Evolutionary conservation across 1,140 invertebrate genomes (phyloP).

Genomic region (Zaprionus camerounensis): DNA sequence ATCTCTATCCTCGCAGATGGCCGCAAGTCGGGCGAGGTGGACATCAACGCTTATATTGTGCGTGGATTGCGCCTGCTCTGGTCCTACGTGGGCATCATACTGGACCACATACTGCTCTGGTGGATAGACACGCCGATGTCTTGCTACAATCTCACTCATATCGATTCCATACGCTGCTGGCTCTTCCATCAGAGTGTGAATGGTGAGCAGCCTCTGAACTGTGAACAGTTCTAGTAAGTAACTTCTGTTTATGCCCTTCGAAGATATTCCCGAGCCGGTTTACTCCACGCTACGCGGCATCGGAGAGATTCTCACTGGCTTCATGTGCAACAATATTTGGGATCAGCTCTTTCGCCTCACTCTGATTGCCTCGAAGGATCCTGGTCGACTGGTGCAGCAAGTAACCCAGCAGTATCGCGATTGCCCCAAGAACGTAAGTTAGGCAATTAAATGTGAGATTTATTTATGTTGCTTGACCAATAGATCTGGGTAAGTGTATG

Average conservation of each 20-base stretch:
- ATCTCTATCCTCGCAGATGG: conserved; percentile 62
- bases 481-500: too few species aligned
- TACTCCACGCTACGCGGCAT: conserved; percentile 89
- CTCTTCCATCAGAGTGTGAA: conserved; percentile 87
- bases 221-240: too few species aligned
- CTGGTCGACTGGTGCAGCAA: conserved; percentile 57
- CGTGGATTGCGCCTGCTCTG: conserved; percentile 88
- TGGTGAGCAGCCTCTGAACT: conserved; percentile 70
- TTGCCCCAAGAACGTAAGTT: conserved; percentile 67
- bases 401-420: conserved; percentile 66
- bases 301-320: conserved; percentile 90
- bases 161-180: conserved; percentile 89
- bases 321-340: conserved; percentile 90
- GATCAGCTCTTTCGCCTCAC: conserved; percentile 88
- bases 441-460: background rate
- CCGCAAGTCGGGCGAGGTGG: conserved; percentile 77
- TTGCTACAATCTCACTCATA: conserved; percentile 87
- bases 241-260: background rate
- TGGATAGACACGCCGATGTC: conserved; percentile 89
- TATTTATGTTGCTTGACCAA: too few species aligned
- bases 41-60: conserved; percentile 66
- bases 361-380: conserved; percentile 63
- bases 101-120: conserved; percentile 92
- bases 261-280: conserved; percentile 88
- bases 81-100: conserved; percentile 89